Evolutionary conservation across 2,113 vertebrate genomes (phyloP), one percentile per base, ranked within the genome.

Genomic region (Lampris incognitus): DNA sequence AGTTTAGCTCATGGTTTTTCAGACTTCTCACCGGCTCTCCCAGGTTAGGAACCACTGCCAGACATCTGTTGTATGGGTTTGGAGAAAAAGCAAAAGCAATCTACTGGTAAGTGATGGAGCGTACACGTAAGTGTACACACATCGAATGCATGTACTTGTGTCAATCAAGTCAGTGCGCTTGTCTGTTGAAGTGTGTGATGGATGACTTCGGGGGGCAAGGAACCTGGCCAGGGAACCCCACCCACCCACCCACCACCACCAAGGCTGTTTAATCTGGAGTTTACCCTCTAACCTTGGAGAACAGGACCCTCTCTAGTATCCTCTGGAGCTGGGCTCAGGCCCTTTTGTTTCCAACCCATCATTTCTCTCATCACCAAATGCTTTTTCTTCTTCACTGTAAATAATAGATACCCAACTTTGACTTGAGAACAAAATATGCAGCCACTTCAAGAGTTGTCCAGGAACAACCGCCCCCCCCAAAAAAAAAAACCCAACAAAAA

Each of bases 191-290:
- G 67, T 85, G 65, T 69, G 41, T 70, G 75, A 81, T 81, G 57
- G 85, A 89, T 88, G 80, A 83, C 51, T 69, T 5, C 24, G 10
- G 58, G 50, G 67, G 65, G 36, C 69, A 61, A 62, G 44, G 49
- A 81, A 77, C 7, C 41, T 46, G 59, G 52, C 62, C 62, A 63
- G 46, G 51, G 66, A 56, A 81, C 49, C 36, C 41, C 76, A 67
- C 74, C 75, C 24, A 24, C 24, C 24, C 24, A 24, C 24, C 24
- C 24, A 24, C 24, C 24, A 24, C 62, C 82, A 78, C 78, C 48
- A 24, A 55, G 11, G 60, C 71, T 62, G 72, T 54, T 85, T 76
- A 61, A 77, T 79, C 66, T 70, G 13, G 69, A 72, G 56, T 65
- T 85, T 64, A 62, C 44, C 66, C 74, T 84, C 66, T 5, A 68